Evolutionary conservation across 2,113 vertebrate genomes (phyloP).

Genomic region (Cebus imitator): DNA sequence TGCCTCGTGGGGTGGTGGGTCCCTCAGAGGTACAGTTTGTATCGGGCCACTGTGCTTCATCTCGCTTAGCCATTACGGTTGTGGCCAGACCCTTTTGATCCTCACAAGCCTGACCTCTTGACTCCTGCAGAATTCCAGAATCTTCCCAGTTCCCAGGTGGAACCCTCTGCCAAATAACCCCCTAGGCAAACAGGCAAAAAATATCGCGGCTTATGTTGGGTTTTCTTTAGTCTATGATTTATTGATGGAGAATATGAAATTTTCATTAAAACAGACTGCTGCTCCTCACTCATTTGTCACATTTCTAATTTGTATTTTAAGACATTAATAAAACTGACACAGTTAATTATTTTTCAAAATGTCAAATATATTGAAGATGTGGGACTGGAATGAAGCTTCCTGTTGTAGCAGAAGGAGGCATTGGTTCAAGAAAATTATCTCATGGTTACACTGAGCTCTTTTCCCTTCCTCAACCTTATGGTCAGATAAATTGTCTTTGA

Average conservation of each 20-base stretch:
- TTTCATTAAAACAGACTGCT: conserved; percentile 87
- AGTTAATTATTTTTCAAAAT: conserved; percentile 84
- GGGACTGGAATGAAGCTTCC: conserved; percentile 60
- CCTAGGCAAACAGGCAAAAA: conserved; percentile 69
- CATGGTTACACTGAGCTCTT: conserved; percentile 2
- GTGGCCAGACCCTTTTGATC: neutral
- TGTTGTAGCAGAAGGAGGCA: conserved; percentile 66
- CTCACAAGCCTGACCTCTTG: neutral
- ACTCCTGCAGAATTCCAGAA: neutral
- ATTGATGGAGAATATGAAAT: conserved; percentile 83
- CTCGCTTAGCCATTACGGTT: no score
- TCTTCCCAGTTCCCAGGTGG: conserved; percentile 43
- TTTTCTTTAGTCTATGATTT: conserved; percentile 84
- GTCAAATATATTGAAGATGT: conserved; percentile 79
- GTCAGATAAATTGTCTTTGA: neutral
- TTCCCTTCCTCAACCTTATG: fast-evolving
- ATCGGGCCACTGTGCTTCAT: fast-evolving
- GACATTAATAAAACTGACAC: conserved; percentile 86
- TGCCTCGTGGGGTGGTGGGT: fast-evolving
- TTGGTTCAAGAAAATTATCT: conserved; percentile 63
- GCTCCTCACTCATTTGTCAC: conserved; percentile 84
- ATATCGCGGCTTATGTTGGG: conserved; percentile 25
- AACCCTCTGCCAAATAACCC: conserved; percentile 61
- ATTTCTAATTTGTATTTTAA: conserved; percentile 88
- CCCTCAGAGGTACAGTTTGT: neutral